These are phyloP conservation scores for Phorcus lineatus DNA, from an alignment of 2,888 invertebrate species.

Conservation along the genomic window DNA sequence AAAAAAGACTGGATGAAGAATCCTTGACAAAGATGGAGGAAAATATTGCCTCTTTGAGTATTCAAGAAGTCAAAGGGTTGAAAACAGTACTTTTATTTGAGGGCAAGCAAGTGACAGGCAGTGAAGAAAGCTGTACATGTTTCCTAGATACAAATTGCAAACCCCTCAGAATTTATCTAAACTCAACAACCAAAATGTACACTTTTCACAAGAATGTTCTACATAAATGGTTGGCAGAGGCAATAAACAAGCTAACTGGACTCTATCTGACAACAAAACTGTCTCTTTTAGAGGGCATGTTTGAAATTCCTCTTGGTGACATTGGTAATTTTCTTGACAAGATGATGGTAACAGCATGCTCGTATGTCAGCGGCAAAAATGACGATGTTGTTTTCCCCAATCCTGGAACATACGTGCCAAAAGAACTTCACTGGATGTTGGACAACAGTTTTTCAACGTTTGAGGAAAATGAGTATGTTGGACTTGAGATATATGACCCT, in stretches of 20 bases:
- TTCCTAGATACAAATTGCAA: background rate
- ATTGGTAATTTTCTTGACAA: slow-evolving; percentile 25
- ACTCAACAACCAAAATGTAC: background rate
- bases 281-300: background rate
- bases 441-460: slow-evolving; percentile 40
- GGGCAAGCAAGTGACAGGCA: background rate
- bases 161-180: background rate
- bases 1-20: background rate
- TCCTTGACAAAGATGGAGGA: background rate
- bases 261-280: background rate
- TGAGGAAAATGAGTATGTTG: slow-evolving; percentile 42
- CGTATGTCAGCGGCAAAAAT: background rate
- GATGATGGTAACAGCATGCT: slow-evolving; percentile 1
- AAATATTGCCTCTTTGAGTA: background rate
- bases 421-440: slow-evolving; percentile 39
- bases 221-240: background rate
- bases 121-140: background rate
- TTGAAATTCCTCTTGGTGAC: background rate
- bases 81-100: background rate
- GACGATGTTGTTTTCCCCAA: slow-evolving; percentile 26
- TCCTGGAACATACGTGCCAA: slow-evolving; percentile 45
- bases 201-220: background rate
- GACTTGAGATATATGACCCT: slow-evolving; percentile 44
- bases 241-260: background rate
- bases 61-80: background rate